These are phyloP conservation scores for Stenichneumon culpator DNA, from an alignment of 2,888 invertebrate genomes.

Conservation along the genomic window DNA sequence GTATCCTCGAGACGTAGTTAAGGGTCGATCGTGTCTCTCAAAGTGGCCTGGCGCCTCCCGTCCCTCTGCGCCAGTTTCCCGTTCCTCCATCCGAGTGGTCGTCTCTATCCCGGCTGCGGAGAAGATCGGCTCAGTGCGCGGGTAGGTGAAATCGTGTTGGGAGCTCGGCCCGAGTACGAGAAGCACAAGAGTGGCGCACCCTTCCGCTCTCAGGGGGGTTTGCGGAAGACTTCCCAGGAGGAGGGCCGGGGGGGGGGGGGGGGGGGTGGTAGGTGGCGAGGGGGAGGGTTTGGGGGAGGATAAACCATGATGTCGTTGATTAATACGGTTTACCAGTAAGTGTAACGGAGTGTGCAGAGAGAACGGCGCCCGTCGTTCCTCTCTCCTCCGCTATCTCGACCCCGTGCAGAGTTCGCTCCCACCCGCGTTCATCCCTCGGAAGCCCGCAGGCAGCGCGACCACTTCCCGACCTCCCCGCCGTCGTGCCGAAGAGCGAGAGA, in stretches of 20 bases:
- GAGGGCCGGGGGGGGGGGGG: conserved; percentile 51
- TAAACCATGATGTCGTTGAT: conserved; percentile 85
- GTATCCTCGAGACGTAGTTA: conserved; percentile 76
- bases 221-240: background rate
- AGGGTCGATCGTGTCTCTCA: conserved; percentile 80
- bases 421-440: conserved; percentile 66
- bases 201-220: background rate
- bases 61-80: conserved; percentile 69
- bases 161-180: conserved; percentile 47
- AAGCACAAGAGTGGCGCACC: conserved; percentile 29
- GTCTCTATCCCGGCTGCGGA: conserved; percentile 5
- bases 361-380: conserved; percentile 70
- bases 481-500: background rate
- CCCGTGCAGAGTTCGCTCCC: conserved; percentile 65
- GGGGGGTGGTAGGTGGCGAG: conserved; percentile 67
- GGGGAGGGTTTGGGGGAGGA: conserved; percentile 76
- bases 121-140: background rate
- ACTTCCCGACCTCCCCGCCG: conserved; percentile 48
- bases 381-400: conserved; percentile 62
- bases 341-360: conserved; percentile 85
- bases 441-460: conserved; percentile 62
- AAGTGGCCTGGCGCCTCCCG: conserved; percentile 82
- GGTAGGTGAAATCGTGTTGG: conserved; percentile 36
- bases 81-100: conserved; percentile 44
- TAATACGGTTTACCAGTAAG: conserved; percentile 85